Percentiles rank a stretch among this genome's conserved stretches.
Conservation (phyloP, 2,797 vertebrate species). For the Macroramphosus scolopax region DNA sequence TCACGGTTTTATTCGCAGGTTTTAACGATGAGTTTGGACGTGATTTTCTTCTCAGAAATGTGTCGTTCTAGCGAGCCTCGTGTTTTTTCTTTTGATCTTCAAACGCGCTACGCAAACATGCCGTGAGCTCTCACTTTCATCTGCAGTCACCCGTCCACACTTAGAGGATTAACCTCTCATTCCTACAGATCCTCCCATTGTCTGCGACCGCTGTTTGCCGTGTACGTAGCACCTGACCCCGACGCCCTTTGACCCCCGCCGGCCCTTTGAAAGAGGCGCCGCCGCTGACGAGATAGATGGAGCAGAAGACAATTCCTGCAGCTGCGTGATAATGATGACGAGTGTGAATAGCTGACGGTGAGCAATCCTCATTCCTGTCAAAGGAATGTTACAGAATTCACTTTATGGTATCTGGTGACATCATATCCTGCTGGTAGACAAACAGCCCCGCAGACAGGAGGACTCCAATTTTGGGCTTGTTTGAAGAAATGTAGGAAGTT, state of each 20-base stretch:
- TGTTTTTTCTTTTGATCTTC: no score
- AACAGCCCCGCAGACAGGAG: slow-evolving; percentile 14
- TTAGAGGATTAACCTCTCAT: slow-evolving; percentile 36
- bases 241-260: slow-evolving; percentile 28
- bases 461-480: slow-evolving; percentile 32
- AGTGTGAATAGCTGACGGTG: slow-evolving; percentile 8
- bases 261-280: slow-evolving; percentile 25
- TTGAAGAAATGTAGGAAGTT: slow-evolving; percentile 37
- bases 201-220: slow-evolving; percentile 33
- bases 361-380: slow-evolving; percentile 49
- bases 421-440: slow-evolving; percentile 51
- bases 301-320: slow-evolving; percentile 5
- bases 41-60: background rate
- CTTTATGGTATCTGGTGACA: slow-evolving; percentile 32
- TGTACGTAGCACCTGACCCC: slow-evolving; percentile 49
- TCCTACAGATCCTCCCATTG: slow-evolving; percentile 52
- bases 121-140: slow-evolving; percentile 45
- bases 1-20: no score
- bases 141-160: slow-evolving; percentile 15
- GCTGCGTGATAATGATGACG: slow-evolving; percentile 36
- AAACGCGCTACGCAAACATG: background rate
- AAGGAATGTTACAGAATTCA: slow-evolving; percentile 40
- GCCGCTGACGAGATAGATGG: slow-evolving; percentile 34
- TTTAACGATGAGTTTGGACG: no score
- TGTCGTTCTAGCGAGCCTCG: no score